Conservation (phyloP, 1,140 invertebrate genomes). For the Harpegnathos saltator region DNA sequence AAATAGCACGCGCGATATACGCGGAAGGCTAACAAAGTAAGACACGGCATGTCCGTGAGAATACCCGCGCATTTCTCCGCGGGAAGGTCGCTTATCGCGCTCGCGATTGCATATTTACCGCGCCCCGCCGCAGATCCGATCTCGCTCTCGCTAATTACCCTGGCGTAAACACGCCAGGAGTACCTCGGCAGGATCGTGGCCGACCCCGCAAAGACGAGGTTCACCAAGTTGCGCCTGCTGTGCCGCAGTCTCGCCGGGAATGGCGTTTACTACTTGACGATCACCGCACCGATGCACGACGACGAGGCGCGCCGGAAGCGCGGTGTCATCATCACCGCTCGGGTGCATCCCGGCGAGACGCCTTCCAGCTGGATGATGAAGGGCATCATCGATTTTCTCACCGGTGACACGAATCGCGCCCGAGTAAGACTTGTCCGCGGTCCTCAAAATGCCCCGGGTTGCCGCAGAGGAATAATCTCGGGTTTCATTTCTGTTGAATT, state of each 20-base stretch:
- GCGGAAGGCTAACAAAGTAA: too few relatives aligned
- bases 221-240: slow-evolving; percentile 92
- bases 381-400: slow-evolving; percentile 96
- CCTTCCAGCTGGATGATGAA: slow-evolving; percentile 99
- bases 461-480: too few relatives aligned
- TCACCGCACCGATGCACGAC: slow-evolving; percentile 90
- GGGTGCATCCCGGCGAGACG: slow-evolving; percentile 98
- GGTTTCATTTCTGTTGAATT: too few relatives aligned
- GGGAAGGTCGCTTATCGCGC: background rate
- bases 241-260: slow-evolving; percentile 96
- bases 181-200: slow-evolving; percentile 90
- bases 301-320: slow-evolving; percentile 89
- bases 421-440: slow-evolving; percentile 81
- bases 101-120: slow-evolving; percentile 7
- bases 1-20: too few relatives aligned
- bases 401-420: slow-evolving; percentile 92
- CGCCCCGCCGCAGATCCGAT: slow-evolving; percentile 31
- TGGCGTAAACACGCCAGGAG: slow-evolving; percentile 85
- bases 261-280: slow-evolving; percentile 96
- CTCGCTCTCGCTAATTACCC: slow-evolving; percentile 40
- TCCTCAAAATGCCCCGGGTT: background rate
- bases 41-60: too few relatives aligned
- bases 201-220: slow-evolving; percentile 92
- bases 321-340: slow-evolving; percentile 94
- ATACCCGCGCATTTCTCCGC: background rate